phyloP scores from a whole-genome alignment of 2,113 vertebrate genomes.

The Semnopithecus entellus region DNA sequence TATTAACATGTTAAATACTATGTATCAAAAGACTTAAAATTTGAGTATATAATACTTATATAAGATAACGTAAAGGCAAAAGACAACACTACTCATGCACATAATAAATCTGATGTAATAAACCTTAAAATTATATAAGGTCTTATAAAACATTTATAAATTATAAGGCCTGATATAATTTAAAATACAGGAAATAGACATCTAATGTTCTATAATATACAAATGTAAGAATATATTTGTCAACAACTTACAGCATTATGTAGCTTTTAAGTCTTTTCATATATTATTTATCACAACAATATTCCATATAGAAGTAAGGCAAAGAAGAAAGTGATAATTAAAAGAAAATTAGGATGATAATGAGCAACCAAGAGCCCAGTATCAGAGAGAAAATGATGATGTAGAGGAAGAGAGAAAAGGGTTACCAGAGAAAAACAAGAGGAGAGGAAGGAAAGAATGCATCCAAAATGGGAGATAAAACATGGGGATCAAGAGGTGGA shows the following conservation, averaged over 20 bases:
- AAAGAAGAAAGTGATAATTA: not conserved
- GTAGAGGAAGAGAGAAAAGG: not conserved
- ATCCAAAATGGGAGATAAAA: too few relatives aligned
- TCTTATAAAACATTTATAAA: not conserved
- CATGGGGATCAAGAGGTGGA: fast-evolving
- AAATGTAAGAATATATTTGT: not conserved
- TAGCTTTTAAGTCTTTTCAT: not conserved
- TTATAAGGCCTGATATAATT: not conserved
- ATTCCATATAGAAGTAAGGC: not conserved
- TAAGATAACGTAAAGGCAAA: not conserved
- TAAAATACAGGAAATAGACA: not conserved
- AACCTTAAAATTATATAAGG: not conserved
- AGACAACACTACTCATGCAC: not conserved
- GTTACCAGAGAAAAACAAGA: not conserved
- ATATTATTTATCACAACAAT: not conserved
- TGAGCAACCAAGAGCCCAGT: not conserved
- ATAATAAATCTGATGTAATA: not conserved
- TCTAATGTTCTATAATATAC: not conserved
- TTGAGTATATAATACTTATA: not conserved
- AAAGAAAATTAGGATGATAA: not conserved
- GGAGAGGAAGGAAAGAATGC: not conserved
- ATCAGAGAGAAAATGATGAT: not conserved
- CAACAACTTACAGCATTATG: not conserved
- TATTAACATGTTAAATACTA: not conserved
- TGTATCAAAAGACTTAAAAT: not conserved